These are phyloP conservation scores for Nomada ruficornis DNA, from an alignment of 2,888 invertebrate species.

Conservation along the genomic window DNA sequence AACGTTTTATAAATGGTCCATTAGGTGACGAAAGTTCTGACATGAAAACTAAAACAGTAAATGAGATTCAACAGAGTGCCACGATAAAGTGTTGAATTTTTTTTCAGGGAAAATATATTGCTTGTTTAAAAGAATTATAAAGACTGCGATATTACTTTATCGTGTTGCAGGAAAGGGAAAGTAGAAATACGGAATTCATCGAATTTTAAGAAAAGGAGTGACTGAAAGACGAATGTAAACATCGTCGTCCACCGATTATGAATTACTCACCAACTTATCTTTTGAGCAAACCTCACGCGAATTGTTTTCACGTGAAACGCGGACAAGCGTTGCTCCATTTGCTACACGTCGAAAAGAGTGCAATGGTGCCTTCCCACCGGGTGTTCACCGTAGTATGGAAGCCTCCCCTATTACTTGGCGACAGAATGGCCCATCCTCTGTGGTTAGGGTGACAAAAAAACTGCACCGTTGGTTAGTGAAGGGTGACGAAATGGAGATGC, in stretches of 20 bases:
- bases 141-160: not conserved
- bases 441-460: not conserved
- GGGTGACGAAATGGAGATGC: not conserved
- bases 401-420: not conserved
- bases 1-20: too few relatives aligned
- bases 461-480: not conserved
- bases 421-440: not conserved
- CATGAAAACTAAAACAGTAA: too few relatives aligned
- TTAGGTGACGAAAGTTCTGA: too few relatives aligned
- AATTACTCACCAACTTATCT: not conserved
- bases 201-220: not conserved
- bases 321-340: slow-evolving; percentile 10
- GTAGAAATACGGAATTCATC: too few relatives aligned
- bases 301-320: not conserved
- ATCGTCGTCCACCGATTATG: not conserved
- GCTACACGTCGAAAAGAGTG: slow-evolving; percentile 25
- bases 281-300: not conserved
- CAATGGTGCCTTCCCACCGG: slow-evolving; percentile 37
- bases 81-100: too few relatives aligned
- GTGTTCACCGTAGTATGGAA: slow-evolving; percentile 38
- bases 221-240: not conserved
- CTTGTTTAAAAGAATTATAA: not conserved
- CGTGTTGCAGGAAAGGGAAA: not conserved
- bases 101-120: too few relatives aligned
- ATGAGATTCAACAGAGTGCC: too few relatives aligned